A percentile compares a stretch with the other conserved stretches of the same genome.
These are phyloP conservation scores for Empidonax alnorum DNA, from an alignment of 2,113 vertebrate genomes.

Conservation along the genomic window DNA sequence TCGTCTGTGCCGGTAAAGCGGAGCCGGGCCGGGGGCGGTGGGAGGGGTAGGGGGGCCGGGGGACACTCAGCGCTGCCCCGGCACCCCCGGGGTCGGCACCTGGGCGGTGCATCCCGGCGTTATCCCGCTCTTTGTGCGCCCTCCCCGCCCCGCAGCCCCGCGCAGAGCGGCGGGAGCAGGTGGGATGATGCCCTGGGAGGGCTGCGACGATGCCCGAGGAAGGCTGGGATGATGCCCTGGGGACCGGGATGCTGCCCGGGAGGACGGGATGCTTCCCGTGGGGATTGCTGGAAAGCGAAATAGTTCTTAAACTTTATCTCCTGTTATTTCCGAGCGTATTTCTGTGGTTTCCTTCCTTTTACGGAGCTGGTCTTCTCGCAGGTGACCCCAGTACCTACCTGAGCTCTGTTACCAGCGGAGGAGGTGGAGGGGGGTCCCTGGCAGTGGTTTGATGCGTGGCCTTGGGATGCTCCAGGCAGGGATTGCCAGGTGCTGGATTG, in stretches of 20 bases:
- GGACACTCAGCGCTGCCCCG: background rate
- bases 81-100: background rate
- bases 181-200: background rate
- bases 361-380: background rate
- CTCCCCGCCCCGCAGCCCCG: background rate
- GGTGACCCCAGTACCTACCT: accelerated
- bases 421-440: background rate
- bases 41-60: too few species aligned
- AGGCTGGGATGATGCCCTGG: too few species aligned
- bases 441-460: background rate
- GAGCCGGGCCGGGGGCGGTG: background rate
- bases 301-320: background rate
- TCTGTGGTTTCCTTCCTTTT: accelerated
- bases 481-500: accelerated
- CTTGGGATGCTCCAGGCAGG: background rate
- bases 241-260: background rate
- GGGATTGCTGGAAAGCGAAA: background rate
- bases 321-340: accelerated
- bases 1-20: too few species aligned
- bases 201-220: too few species aligned
- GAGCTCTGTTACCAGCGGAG: background rate
- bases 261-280: background rate
- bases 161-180: background rate
- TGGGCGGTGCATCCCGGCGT: background rate
- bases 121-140: background rate